Conservation (phyloP, 2,797 vertebrate genomes). For the Pangasius macronema region DNA sequence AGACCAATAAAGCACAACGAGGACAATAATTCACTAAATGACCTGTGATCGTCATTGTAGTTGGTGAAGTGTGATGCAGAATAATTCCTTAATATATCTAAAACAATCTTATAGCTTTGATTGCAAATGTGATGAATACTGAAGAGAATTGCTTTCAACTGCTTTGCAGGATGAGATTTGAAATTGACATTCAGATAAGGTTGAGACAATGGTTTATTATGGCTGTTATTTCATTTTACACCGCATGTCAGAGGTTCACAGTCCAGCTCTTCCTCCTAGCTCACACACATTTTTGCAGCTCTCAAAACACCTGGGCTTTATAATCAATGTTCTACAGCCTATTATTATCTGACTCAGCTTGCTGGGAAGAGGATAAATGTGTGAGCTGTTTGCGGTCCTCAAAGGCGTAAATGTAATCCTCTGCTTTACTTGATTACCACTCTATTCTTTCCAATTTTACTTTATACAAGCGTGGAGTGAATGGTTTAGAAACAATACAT, state of each 20-base stretch:
- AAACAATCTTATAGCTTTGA: background rate
- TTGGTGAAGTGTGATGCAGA: background rate
- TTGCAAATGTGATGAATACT: background rate
- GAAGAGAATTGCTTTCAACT: background rate
- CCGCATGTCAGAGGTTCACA: background rate
- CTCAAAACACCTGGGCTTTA: background rate
- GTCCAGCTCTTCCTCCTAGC: background rate
- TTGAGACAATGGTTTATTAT: background rate
- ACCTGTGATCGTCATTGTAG: background rate
- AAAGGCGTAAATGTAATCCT: background rate
- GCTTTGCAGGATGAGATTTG: background rate
- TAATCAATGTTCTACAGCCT: background rate
- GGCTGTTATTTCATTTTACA: background rate
- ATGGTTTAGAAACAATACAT: background rate
- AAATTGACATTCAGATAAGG: background rate
- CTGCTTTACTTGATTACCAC: slow-evolving; percentile 6
- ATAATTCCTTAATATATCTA: background rate
- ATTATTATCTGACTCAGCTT: background rate
- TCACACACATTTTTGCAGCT: background rate
- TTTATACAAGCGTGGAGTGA: background rate
- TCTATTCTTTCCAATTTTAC: background rate
- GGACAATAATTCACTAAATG: background rate
- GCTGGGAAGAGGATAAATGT: background rate
- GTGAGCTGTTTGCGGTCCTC: background rate
- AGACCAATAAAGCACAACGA: background rate